These are phyloP conservation scores for Heteronetta atricapilla DNA, from an alignment of 2,113 vertebrate genomes.

Conservation along the genomic window DNA sequence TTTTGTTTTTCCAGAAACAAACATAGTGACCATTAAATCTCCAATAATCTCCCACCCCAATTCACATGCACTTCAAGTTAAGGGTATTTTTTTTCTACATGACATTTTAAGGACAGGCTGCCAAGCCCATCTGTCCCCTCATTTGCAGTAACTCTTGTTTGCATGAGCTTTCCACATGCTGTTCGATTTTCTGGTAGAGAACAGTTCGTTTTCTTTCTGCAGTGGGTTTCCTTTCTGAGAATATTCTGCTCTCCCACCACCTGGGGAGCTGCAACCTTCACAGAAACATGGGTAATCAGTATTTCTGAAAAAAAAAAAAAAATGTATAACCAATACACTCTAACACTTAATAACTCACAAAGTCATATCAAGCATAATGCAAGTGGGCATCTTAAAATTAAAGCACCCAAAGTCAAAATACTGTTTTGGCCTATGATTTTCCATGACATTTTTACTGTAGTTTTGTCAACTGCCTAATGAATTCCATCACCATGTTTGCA, in stretches of 20 bases:
- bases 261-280: not conserved
- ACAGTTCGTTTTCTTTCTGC: constrained; percentile 42
- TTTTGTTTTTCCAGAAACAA: not conserved
- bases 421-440: not conserved
- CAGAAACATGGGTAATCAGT: not conserved
- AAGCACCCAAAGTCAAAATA: not conserved
- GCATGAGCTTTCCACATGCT: constrained; percentile 38
- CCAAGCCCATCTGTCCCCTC: constrained; percentile 51
- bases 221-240: not conserved
- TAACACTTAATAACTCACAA: not conserved
- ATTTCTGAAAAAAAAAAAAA: constrained; percentile 1
- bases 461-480: not conserved
- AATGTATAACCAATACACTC: not conserved
- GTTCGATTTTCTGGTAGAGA: constrained; percentile 49
- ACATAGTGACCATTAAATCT: not conserved
- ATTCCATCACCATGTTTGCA: not conserved
- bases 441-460: not conserved
- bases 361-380: not conserved
- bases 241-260: not conserved
- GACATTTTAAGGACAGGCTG: constrained; percentile 39
- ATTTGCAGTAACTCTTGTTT: constrained; percentile 49
- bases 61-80: not conserved
- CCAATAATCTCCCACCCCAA: not conserved
- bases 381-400: not conserved
- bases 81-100: not conserved